These are phyloP conservation scores for Drosophila gaucha DNA, from an alignment of 2,888 invertebrate species.

Conservation along the genomic window DNA sequence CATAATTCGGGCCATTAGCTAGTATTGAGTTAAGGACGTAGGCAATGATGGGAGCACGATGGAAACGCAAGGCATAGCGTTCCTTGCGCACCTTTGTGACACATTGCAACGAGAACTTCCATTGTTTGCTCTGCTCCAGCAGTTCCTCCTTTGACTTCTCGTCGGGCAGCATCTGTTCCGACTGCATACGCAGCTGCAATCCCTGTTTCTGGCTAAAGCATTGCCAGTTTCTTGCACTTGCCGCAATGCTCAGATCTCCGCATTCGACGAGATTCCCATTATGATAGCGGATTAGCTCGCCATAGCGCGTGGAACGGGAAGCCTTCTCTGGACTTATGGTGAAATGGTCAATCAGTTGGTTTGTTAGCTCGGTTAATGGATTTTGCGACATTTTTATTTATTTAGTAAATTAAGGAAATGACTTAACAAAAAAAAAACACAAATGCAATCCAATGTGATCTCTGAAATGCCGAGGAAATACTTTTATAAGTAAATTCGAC, in stretches of 20 bases:
- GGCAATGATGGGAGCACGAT: conserved; percentile 54
- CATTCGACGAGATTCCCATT: conserved; percentile 85
- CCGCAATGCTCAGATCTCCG: conserved; percentile 89
- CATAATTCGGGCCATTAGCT: conserved; percentile 21
- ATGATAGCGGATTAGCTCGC: conserved; percentile 84
- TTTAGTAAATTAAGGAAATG: background rate
- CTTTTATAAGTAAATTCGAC: too few relatives aligned
- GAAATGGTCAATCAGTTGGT: conserved; percentile 41
- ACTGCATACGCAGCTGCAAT: conserved; percentile 32
- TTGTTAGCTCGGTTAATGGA: conserved; percentile 29
- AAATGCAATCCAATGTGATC: background rate
- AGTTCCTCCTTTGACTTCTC: conserved; percentile 31
- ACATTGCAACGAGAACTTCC: conserved; percentile 65
- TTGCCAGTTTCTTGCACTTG: conserved; percentile 87
- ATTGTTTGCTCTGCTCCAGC: conserved; percentile 48
- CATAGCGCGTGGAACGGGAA: conserved; percentile 25
- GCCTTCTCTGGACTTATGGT: background rate
- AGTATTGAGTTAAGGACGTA: conserved; percentile 60
- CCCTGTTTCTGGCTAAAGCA: conserved; percentile 70
- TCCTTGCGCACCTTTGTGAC: conserved; percentile 49
- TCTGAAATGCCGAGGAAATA: too few relatives aligned
- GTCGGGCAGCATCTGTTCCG: conserved; percentile 31
- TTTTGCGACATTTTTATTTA: conserved; percentile 21
- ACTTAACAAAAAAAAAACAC: too few relatives aligned
- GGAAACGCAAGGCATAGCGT: conserved; percentile 68